Percentiles rank a stretch among this genome's conserved stretches.
Conservation (phyloP, 1,140 invertebrate genomes). For the Probaryconus sp. region DNA sequence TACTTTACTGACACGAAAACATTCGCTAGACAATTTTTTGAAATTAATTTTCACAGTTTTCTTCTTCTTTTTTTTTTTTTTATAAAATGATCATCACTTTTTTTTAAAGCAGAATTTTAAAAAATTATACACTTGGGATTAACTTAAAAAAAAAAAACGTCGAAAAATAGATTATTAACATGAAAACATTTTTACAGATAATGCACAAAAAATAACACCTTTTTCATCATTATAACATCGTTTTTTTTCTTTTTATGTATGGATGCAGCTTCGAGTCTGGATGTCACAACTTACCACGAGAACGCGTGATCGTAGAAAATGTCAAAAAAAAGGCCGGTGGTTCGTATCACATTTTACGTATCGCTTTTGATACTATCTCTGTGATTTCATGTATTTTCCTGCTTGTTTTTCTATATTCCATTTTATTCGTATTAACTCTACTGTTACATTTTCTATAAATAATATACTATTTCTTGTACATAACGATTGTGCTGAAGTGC, state of each 20-base stretch:
- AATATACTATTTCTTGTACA: slow-evolving; percentile 14
- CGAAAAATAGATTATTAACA: slow-evolving; percentile 1
- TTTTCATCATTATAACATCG: slow-evolving; percentile 51
- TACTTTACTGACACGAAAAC: too few species aligned
- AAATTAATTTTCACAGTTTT: too few species aligned
- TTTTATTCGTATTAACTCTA: slow-evolving; percentile 26
- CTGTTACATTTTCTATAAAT: slow-evolving; percentile 12
- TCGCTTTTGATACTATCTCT: slow-evolving; percentile 61
- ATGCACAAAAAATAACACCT: slow-evolving; percentile 17
- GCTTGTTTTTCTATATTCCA: slow-evolving; percentile 49
- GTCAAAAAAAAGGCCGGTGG: slow-evolving; percentile 76
- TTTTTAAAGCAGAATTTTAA: too few species aligned
- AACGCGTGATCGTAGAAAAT: slow-evolving; percentile 77
- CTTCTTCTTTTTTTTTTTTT: too few species aligned
- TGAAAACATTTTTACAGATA: slow-evolving; percentile 15
- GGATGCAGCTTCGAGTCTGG: slow-evolving; percentile 76
- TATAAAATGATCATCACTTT: too few species aligned
- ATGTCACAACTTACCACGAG: slow-evolving; percentile 75
- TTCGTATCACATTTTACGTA: slow-evolving; percentile 73
- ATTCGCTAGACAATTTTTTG: too few species aligned
- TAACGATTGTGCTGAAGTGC: slow-evolving; percentile 15
- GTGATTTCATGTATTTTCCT: slow-evolving; percentile 52
- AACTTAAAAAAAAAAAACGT: neutral
- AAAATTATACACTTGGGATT: too few species aligned
- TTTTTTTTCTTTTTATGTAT: slow-evolving; percentile 68